Base-by-base conservation (phyloP, 2,888 invertebrate genomes). In the Lypha dubia region DNA sequence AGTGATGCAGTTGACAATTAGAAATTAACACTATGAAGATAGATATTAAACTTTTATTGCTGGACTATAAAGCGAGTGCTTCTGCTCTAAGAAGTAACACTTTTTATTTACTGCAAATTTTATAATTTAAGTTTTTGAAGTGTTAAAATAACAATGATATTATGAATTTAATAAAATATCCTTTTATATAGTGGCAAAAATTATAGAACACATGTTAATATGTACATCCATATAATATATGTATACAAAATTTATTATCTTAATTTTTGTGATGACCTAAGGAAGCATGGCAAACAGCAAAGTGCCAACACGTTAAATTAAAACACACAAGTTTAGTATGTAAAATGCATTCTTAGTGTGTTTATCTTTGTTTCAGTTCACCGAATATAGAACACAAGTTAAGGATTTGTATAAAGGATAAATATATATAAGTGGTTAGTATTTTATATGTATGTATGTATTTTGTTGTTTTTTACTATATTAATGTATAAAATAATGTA, bases 301-400 rank as follows among this genome's bases (percentile, higher is more conserved):
- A 28, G 28, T 28, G 5, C n/a, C n/a, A n/a, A n/a, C n/a, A n/a
- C n/a, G n/a, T n/a, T 28, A 28, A 28, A 28, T 28, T 28, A 63
- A 17, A 11, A 28, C 11, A 3, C n/a, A n/a, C n/a, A 22, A 3
- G 24, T 79, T 86, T 73, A 79, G 76, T 76, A 86, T 68, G 75
- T 68, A 84, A 87, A 87, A 86, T 86, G 83, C 81, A 77, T 73
- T 79, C 70, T 53, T 62, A 58, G 51, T 44, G 53, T 60, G 20
- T 53, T 79, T 58, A 44, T 56, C 20, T 58, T 68, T 75, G 49
- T 63, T 68, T 73, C 41, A 60, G 28, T 75, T 49, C 67, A 41
- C 71, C 79, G 17, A 63, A 53, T 35, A 62, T 28, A 28, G 28
- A 4, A 51, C 28, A 24, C 49, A 38, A 49, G 65, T 65, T 65